Conservation (phyloP, 2,113 vertebrate species). For the Dinomys branickii region DNA sequence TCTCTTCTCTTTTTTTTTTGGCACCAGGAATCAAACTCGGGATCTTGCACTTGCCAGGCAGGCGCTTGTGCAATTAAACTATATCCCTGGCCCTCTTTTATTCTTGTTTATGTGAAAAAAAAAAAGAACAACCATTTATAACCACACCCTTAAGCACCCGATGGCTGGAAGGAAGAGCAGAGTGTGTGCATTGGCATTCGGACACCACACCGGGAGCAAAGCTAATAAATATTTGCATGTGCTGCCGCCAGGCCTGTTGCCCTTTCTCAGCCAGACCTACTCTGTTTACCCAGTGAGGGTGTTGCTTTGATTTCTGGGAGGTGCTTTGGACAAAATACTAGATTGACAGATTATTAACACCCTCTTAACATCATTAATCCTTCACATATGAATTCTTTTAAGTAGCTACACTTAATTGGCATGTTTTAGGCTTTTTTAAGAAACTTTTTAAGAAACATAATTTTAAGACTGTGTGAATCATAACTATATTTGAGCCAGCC, state of each 20-base stretch:
- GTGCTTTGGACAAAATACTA: background rate
- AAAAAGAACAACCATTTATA: background rate
- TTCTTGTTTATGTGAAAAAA: constrained; percentile 24
- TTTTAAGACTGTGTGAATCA: constrained; percentile 15
- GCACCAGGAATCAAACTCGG: too few species aligned
- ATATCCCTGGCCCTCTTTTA: background rate
- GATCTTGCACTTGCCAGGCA: too few species aligned
- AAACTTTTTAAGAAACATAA: constrained; percentile 50
- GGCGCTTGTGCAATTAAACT: too few species aligned
- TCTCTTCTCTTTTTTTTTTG: too few species aligned
- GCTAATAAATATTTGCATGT: background rate
- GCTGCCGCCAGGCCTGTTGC: background rate
- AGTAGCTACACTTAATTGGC: background rate
- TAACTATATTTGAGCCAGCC: background rate
- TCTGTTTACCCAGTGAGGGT: background rate
- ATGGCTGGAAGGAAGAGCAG: background rate
- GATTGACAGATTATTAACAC: background rate
- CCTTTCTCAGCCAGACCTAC: background rate
- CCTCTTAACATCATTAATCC: background rate
- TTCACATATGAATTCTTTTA: constrained; percentile 37
- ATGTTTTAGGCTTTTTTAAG: background rate
- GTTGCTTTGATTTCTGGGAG: constrained; percentile 7
- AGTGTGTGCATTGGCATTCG: background rate
- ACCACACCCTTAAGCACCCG: background rate
- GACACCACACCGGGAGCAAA: background rate